These are phyloP conservation scores for Seriola rivoliana DNA, from an alignment of 2,113 vertebrate genomes.

Conservation along the genomic window DNA sequence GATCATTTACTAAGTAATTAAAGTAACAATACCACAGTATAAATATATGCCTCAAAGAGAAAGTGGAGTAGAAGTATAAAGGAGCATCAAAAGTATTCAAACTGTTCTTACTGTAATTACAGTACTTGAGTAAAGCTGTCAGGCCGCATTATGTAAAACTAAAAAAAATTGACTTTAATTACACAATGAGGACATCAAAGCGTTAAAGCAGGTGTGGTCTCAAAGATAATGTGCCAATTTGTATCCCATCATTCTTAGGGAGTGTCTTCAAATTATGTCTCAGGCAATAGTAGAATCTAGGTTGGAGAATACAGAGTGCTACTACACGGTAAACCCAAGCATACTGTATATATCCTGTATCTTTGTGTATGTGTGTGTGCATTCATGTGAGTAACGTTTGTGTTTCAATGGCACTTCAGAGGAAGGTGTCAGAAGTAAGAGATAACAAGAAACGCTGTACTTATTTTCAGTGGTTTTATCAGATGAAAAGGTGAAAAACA, in stretches of 20 bases:
- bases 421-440: background rate
- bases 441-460: background rate
- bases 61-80: background rate
- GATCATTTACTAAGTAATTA: background rate
- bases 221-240: constrained; percentile 6
- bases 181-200: background rate
- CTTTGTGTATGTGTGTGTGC: background rate
- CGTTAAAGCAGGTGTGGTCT: background rate
- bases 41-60: background rate
- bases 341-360: background rate
- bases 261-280: background rate
- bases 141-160: background rate
- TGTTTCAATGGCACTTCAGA: background rate
- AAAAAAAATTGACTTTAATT: background rate
- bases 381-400: background rate
- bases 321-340: background rate
- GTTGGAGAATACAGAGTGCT: background rate
- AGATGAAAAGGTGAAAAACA: constrained; percentile 12
- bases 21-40: background rate
- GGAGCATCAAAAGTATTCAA: background rate
- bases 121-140: background rate
- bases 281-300: background rate
- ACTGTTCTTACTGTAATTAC: background rate
- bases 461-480: background rate
- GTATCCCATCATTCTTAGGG: constrained; percentile 2